phyloP scores from a whole-genome alignment of 2,113 vertebrate genomes.

The Pipa parva region DNA sequence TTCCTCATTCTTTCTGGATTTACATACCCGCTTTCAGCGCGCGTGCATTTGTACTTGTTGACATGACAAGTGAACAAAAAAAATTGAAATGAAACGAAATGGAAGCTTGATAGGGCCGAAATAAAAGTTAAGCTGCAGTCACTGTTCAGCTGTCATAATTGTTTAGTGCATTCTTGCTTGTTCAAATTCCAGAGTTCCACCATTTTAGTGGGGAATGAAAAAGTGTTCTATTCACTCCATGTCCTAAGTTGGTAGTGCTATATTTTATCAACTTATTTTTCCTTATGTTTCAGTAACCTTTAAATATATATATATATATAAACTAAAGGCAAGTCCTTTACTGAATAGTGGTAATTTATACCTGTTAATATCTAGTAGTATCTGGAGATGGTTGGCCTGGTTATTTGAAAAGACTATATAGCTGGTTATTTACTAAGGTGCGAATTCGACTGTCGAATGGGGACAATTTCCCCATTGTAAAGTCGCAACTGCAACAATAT shows the following conservation, averaged over 20 bases:
- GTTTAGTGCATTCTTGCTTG: constrained; percentile 6
- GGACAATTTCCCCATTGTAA: no score
- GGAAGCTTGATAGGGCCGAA: constrained; percentile 31
- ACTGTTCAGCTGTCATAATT: background rate
- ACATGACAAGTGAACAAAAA: constrained; percentile 7
- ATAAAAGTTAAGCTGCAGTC: background rate
- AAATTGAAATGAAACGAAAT: constrained; percentile 44
- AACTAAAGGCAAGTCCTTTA: no score
- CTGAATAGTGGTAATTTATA: no score
- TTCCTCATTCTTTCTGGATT: constrained; percentile 64
- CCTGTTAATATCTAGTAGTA: no score
- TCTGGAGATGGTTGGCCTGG: no score
- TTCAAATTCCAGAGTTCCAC: constrained; percentile 13
- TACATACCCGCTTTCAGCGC: constrained; percentile 58
- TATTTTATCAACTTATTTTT: background rate
- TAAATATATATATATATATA: no score
- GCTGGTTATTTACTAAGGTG: no score
- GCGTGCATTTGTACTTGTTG: constrained; percentile 40
- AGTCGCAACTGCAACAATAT: no score
- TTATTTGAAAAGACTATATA: no score
- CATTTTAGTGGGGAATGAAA: background rate
- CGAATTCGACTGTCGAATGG: no score
- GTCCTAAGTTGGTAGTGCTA: background rate
- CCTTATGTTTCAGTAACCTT: no score
- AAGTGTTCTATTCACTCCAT: no score